These are phyloP conservation scores for Meteorus sp. DNA, from an alignment of 1,140 invertebrate species.

Conservation along the genomic window DNA sequence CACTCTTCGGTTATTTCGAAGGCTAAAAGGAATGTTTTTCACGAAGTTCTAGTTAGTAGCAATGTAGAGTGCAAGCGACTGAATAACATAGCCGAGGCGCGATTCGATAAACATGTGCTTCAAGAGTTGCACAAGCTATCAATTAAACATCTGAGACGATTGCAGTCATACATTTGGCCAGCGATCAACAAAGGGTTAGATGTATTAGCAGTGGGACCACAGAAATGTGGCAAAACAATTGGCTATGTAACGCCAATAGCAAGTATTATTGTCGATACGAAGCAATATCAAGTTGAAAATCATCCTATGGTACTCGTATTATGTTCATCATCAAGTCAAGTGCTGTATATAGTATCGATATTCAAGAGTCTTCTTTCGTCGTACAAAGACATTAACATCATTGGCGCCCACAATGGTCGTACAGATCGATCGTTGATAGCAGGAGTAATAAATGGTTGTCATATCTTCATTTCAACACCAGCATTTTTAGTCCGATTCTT, in stretches of 20 bases:
- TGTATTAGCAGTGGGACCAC: slow-evolving; percentile 44
- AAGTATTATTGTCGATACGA: slow-evolving; percentile 34
- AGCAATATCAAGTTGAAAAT: slow-evolving; percentile 25
- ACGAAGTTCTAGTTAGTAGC: slow-evolving; percentile 44
- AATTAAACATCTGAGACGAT: slow-evolving; percentile 30
- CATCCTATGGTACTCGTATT: slow-evolving; percentile 43
- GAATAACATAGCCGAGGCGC: slow-evolving; percentile 31
- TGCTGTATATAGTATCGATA: slow-evolving; percentile 33
- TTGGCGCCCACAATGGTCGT: slow-evolving; percentile 45
- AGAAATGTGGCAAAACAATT: slow-evolving; percentile 48
- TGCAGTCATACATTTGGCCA: slow-evolving; percentile 55
- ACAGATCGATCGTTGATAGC: slow-evolving; percentile 40
- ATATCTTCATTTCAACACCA: slow-evolving; percentile 53
- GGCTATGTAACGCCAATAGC: slow-evolving; percentile 45
- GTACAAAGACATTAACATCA: slow-evolving; percentile 33
- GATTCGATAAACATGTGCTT: slow-evolving; percentile 42
- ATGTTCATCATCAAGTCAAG: slow-evolving; percentile 45
- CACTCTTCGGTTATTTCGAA: not conserved
- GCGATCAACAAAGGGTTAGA: slow-evolving; percentile 47
- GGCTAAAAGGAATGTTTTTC: slow-evolving; percentile 25
- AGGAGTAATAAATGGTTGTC: slow-evolving; percentile 50
- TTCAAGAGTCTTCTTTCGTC: slow-evolving; percentile 35
- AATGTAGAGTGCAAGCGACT: slow-evolving; percentile 34
- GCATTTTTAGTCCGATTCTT: slow-evolving; percentile 43
- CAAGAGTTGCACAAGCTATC: slow-evolving; percentile 30